These are phyloP conservation scores for Drosophila fuyamai DNA, from an alignment of 1,140 invertebrate species.

Conservation along the genomic window DNA sequence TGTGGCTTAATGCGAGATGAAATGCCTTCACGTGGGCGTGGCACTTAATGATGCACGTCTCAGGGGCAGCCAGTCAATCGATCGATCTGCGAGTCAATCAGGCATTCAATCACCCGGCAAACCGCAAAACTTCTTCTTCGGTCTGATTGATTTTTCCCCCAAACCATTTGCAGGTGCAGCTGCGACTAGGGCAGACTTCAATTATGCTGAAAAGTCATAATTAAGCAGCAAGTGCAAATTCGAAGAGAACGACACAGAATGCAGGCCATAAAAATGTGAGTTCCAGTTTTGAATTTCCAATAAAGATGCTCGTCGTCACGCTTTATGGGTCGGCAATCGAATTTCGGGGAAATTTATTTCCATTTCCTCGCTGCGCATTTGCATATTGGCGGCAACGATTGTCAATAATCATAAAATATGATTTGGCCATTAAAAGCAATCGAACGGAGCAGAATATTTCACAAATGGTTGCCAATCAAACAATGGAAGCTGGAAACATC, in stretches of 20 bases:
- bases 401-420: constrained; percentile 54
- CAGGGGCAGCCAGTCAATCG: constrained; percentile 8
- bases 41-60: constrained; percentile 53
- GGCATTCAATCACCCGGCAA: constrained; percentile 26
- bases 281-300: not conserved
- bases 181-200: constrained; percentile 3
- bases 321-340: constrained; percentile 38
- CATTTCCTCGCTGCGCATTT: constrained; percentile 18
- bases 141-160: constrained; percentile 20
- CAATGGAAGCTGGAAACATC: constrained; percentile 23
- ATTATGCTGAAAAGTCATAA: constrained; percentile 43
- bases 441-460: constrained; percentile 38
- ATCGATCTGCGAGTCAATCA: constrained; percentile 38
- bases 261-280: not conserved
- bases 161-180: constrained; percentile 18
- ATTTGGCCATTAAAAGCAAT: constrained; percentile 49
- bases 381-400: constrained; percentile 26
- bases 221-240: constrained; percentile 4
- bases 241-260: not conserved
- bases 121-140: constrained; percentile 21
- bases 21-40: constrained; percentile 62
- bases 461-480: constrained; percentile 49
- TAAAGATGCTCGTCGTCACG: constrained; percentile 31
- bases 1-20: constrained; percentile 67
- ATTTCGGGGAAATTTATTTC: constrained; percentile 42